These are phyloP conservation scores for Nothocercus julius DNA, from an alignment of 2,113 vertebrate genomes.

Conservation along the genomic window DNA sequence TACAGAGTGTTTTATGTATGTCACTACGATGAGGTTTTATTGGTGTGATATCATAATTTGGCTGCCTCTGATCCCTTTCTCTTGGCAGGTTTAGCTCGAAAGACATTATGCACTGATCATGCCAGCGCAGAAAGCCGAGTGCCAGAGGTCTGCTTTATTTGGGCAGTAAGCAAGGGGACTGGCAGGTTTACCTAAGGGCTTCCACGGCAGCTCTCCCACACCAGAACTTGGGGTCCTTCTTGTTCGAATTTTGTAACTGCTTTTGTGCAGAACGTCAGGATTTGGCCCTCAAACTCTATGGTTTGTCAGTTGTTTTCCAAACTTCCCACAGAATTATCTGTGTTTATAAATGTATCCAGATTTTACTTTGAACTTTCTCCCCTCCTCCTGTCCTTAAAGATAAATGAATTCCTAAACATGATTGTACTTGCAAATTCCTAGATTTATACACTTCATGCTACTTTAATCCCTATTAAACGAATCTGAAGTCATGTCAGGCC, in stretches of 20 bases:
- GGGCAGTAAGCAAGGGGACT: slow-evolving; percentile 71
- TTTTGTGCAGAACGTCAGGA: background rate
- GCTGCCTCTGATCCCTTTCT: slow-evolving; percentile 77
- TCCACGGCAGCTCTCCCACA: slow-evolving; percentile 30
- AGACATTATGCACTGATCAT: slow-evolving; percentile 74
- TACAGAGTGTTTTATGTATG: slow-evolving; percentile 81
- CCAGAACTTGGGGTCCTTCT: background rate
- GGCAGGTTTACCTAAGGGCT: slow-evolving; percentile 69
- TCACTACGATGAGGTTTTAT: slow-evolving; percentile 80
- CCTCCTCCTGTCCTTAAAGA: slow-evolving; percentile 46
- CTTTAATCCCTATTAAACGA: slow-evolving; percentile 78
- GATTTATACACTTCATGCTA: slow-evolving; percentile 71
- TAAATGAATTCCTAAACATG: slow-evolving; percentile 71
- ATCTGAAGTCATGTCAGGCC: slow-evolving; percentile 77
- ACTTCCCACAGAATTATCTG: background rate
- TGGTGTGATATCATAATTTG: slow-evolving; percentile 85
- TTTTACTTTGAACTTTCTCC: slow-evolving; percentile 57
- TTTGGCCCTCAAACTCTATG: background rate
- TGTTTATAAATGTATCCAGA: slow-evolving; percentile 67
- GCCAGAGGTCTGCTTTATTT: slow-evolving; percentile 78
- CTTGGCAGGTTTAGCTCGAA: slow-evolving; percentile 75
- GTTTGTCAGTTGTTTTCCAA: slow-evolving; percentile 16
- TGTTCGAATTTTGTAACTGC: background rate
- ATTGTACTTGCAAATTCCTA: slow-evolving; percentile 71
- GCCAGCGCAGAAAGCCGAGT: slow-evolving; percentile 69